A percentile compares a stretch with the other conserved stretches of the same genome.
Conservation (phyloP, 2,888 invertebrate species). For the Dioctria rufipes region DNA sequence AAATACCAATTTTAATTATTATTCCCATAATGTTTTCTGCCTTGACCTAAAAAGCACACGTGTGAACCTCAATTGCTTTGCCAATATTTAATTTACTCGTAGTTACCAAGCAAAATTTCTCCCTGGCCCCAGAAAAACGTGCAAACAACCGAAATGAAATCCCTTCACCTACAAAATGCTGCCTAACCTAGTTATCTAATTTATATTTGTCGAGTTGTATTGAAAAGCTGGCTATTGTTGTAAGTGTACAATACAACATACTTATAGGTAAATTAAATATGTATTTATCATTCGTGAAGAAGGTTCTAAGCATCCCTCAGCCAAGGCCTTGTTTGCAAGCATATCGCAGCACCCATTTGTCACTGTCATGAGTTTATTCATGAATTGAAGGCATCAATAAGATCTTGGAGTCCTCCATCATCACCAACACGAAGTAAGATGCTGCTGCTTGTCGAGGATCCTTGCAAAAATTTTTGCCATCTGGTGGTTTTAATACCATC, state of each 20-base stretch:
- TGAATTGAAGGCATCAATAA: slow-evolving; percentile 49
- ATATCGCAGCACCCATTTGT: slow-evolving; percentile 38
- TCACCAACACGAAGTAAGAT: neutral
- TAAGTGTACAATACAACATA: slow-evolving; percentile 4
- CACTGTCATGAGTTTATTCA: slow-evolving; percentile 43
- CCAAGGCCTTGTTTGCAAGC: slow-evolving; percentile 16
- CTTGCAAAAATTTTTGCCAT: slow-evolving; percentile 10
- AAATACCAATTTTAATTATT: too few species aligned
- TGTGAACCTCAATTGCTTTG: neutral
- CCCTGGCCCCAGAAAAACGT: neutral
- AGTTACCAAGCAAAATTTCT: slow-evolving; percentile 15
- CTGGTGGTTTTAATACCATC: slow-evolving; percentile 24
- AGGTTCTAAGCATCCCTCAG: slow-evolving; percentile 2
- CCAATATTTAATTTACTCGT: slow-evolving; percentile 1
- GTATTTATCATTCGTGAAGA: slow-evolving; percentile 42
- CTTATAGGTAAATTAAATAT: slow-evolving; percentile 41
- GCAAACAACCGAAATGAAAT: slow-evolving; percentile 17
- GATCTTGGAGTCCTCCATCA: neutral
- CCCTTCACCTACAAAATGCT: slow-evolving; percentile 29
- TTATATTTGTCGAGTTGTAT: slow-evolving; percentile 5
- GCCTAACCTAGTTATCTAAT: slow-evolving; percentile 13
- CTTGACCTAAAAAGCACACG: neutral
- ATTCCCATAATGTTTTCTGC: neutral
- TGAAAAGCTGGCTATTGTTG: slow-evolving; percentile 13
- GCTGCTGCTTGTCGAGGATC: neutral